Base-by-base conservation (phyloP, 2,797 vertebrate genomes). In the Cacajao melanocephalus region DNA sequence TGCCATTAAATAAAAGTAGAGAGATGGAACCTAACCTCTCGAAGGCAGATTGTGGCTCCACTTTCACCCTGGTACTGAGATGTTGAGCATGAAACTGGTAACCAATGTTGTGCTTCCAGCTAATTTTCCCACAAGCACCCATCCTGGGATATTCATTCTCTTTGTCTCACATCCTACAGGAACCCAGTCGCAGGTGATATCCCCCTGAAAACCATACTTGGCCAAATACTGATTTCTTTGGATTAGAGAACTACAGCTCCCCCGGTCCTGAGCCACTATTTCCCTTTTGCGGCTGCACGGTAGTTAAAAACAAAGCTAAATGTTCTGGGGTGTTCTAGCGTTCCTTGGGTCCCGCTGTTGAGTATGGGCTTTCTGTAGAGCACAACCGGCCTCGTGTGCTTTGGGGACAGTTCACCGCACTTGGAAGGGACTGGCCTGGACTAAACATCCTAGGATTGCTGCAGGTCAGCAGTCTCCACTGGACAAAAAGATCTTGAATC, bases 401-500 rank as follows among this genome's bases (percentile, higher is more conserved):
- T 30, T 41, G 39, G 24, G 36, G 4, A 6, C 20, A n/a, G 3
- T 85, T 67, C 20, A 4, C 52, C 55, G 41, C 52, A 14, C 36
- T 61, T 64, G 39, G 48, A 76, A 75, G 52, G 52, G 97, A 93
- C 76, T 98, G 57, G 88, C 81, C 83, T 96, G 94, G 97, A 94
- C 87, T 75, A 90, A 73, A 94, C 97, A 98, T 36, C 88, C 97
- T 90, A 92, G 97, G 41, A 86, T 97, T 96, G 88, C 97, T 76
- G 76, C 50, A 86, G 97, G 88, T 88, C 94, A 97, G 2, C 90
- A 81, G 41, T 97, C 97, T 22, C 97, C 96, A 78, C 75, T 98
- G 82, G 97, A 98, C 82, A 96, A 97, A 78, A 90, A 93, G 80
- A 95, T 97, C 39, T 78, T 97, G 95, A 84, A 80, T 72, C 88